Percentiles rank a stretch among this genome's conserved stretches.
Conservation (phyloP, 2,113 vertebrate genomes). For the Eulemur macaco region DNA sequence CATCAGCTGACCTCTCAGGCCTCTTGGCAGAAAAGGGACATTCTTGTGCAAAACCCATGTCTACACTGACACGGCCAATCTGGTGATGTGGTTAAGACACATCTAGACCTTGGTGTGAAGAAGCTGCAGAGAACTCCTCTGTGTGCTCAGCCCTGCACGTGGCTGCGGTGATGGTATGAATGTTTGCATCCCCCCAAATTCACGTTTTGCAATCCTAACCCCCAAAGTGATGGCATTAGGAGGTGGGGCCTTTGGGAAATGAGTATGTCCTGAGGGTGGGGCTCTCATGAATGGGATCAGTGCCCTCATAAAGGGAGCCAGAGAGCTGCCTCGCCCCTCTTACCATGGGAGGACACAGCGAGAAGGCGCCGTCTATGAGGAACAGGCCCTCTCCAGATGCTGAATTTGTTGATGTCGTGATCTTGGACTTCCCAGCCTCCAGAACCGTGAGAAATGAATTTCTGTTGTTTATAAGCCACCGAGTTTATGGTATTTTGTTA, state of each 20-base stretch:
- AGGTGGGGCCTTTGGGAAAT: neutral
- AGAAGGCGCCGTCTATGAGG: neutral
- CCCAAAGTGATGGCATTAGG: neutral
- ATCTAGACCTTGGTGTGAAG: neutral
- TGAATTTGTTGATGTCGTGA: neutral
- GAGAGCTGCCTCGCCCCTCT: neutral
- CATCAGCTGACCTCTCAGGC: neutral
- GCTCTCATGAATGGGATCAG: neutral
- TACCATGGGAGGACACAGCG: rapidly evolving
- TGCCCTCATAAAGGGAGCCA: neutral
- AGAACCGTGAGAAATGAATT: neutral
- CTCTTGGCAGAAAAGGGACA: neutral
- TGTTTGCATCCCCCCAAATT: neutral
- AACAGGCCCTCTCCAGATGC: neutral
- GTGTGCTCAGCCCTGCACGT: neutral
- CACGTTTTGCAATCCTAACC: neutral
- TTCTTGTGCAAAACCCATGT: neutral
- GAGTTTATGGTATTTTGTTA: neutral
- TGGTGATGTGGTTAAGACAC: rapidly evolving
- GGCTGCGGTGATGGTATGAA: neutral
- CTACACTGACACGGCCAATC: rapidly evolving
- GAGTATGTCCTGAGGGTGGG: too few relatives aligned
- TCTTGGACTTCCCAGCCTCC: neutral
- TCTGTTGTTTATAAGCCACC: neutral
- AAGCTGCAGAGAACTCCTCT: neutral